Conservation (phyloP, 1,140 invertebrate genomes). For the Drosophila willistoni region DNA sequence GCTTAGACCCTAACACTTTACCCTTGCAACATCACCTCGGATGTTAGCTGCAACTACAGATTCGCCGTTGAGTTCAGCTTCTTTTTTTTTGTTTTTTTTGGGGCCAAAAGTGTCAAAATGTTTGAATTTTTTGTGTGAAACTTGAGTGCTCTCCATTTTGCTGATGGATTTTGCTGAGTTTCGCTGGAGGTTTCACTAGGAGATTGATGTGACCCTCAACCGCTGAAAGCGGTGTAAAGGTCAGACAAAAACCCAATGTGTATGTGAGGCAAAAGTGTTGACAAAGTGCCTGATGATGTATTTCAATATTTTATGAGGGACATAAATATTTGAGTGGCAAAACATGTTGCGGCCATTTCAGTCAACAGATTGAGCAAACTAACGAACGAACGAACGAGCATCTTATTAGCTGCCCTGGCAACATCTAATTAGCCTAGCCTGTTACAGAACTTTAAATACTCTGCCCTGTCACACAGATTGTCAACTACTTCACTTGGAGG, state of each 20-base stretch:
- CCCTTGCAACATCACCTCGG: constrained; percentile 6
- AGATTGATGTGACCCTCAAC: constrained; percentile 62
- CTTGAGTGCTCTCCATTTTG: constrained; percentile 47
- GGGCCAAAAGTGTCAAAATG: constrained; percentile 46
- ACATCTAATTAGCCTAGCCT: constrained; percentile 46
- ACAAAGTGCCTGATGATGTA: constrained; percentile 70
- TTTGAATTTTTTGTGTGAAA: constrained; percentile 25
- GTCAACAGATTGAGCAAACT: background rate
- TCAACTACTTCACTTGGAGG: background rate
- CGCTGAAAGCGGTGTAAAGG: constrained; percentile 51
- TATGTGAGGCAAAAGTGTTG: constrained; percentile 56
- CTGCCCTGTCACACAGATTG: background rate
- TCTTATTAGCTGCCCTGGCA: constrained; percentile 30
- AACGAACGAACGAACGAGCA: too few relatives aligned
- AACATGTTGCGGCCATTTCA: constrained; percentile 59
- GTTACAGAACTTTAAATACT: constrained; percentile 25
- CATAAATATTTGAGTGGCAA: constrained; percentile 75
- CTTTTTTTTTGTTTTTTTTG: background rate
- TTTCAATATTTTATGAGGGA: constrained; percentile 70
- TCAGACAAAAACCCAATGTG: constrained; percentile 43
- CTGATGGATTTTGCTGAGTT: constrained; percentile 57
- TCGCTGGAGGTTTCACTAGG: background rate
- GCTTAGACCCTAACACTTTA: constrained; percentile 4
- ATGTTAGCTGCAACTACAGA: constrained; percentile 11
- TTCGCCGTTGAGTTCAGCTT: constrained; percentile 32